Base-by-base conservation (phyloP, 2,113 vertebrate species). In the Albula glossodonta region DNA sequence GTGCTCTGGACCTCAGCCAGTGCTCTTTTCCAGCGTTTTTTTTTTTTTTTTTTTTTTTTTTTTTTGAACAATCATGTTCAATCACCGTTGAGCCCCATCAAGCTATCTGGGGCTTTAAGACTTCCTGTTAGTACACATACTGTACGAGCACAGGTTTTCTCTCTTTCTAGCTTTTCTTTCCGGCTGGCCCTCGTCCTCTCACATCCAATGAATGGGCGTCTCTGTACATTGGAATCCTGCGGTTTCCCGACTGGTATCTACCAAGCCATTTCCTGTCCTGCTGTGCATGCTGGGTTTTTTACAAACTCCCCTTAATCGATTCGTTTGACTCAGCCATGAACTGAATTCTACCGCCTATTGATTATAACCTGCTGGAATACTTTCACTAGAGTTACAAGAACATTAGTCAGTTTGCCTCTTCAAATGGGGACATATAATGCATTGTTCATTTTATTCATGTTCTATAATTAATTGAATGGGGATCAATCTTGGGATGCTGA, bases 71-170 rank as follows among this genome's bases (percentile, higher is more conserved):
- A 89, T 82, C 52, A 87, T 79, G 88, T 90, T 88, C 87, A 87
- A 92, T 90, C 90, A 91, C 88, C 89, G 89, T 90, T 90, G 88
- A 56, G 12, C 53, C 91, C 89, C 84, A 25, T 12, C 53, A 56
- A 12, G 7, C 53, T 81, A 80, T n/a, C 51, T n/a, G n/a, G n/a
- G n/a, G n/a, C n/a, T 56, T 12, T 12, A 56, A 56, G 7, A 56
- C 53, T 51, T 51, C 41, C 86, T 51, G 48, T 49, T 41, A 2
- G 5, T 80, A 81, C 9, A 51, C 49, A 51, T 22, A 81, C 49
- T 13, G 10, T 50, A 80, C 48, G 49, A 56, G 53, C 2, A 56
- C 53, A 56, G 53, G 6, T 9, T 56, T 12, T 12, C 53, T 9
- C 53, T 12, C 12, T 56, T 56, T 12, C 53, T 12, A 56, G 7